A percentile compares a stretch with the other conserved stretches of the same genome.
Conservation (phyloP, 2,113 vertebrate genomes). For the Syrrhaptes paradoxus region DNA sequence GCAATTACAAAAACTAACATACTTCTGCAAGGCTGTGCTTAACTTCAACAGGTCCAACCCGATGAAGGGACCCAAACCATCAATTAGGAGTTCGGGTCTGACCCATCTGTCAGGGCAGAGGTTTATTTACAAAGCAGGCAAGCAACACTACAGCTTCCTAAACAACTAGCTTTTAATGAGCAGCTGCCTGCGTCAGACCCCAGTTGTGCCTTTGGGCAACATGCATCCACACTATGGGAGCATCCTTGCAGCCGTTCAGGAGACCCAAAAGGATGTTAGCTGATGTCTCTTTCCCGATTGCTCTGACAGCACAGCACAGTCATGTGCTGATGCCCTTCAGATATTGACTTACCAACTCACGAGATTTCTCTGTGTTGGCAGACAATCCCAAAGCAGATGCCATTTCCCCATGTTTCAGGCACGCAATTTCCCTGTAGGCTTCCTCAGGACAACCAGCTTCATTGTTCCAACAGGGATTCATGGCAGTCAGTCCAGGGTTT, state of each 20-base stretch:
- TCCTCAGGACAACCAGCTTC: not conserved
- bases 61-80: fast-evolving
- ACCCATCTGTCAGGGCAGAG: not conserved
- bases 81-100: not conserved
- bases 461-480: not conserved
- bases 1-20: not conserved
- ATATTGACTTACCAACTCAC: fast-evolving
- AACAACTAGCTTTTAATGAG: not conserved
- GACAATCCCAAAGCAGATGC: not conserved
- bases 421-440: not conserved
- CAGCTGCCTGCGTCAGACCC: not conserved
- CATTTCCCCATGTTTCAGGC: not conserved
- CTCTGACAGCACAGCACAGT: not conserved
- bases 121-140: not conserved
- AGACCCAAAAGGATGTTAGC: not conserved
- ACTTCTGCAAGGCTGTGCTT: not conserved
- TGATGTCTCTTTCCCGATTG: not conserved
- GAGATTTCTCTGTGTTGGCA: not conserved
- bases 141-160: not conserved
- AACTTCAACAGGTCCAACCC: not conserved
- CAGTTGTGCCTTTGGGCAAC: not conserved
- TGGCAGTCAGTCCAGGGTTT: not conserved
- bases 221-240: not conserved
- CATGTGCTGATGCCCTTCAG: not conserved
- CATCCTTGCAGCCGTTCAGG: fast-evolving